Evolutionary conservation across 2,113 vertebrate genomes (phyloP).

Genomic region (Periophthalmodon schlosseri): DNA sequence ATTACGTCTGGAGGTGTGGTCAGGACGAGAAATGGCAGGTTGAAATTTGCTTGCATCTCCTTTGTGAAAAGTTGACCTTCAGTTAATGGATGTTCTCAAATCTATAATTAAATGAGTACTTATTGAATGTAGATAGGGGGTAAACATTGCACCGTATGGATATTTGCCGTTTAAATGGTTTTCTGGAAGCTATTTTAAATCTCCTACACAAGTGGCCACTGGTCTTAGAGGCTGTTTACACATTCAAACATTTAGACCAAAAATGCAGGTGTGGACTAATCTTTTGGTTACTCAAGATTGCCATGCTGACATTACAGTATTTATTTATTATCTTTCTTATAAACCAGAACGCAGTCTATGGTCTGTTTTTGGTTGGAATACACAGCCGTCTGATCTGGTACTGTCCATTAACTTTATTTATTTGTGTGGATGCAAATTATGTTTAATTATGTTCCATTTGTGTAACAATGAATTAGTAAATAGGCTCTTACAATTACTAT

Average conservation of each 20-base stretch:
- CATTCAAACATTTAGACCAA: not conserved
- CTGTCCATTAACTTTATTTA: not conserved
- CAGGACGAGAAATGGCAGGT: constrained; percentile 30
- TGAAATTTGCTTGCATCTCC: constrained; percentile 53
- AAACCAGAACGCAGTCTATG: not conserved
- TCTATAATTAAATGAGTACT: constrained; percentile 17
- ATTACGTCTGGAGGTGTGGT: constrained; percentile 8
- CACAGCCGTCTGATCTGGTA: not conserved
- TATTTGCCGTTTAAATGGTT: constrained; percentile 3
- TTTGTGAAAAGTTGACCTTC: constrained; percentile 45
- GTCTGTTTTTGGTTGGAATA: not conserved
- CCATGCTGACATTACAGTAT: not conserved
- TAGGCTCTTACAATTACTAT: not conserved
- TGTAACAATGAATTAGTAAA: not conserved
- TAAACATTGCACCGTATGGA: constrained; percentile 7
- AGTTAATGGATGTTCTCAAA: constrained; percentile 40
- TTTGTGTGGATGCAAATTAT: not conserved
- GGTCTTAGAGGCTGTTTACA: not conserved
- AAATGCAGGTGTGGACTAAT: not conserved
- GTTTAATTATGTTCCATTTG: not conserved
- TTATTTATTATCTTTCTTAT: not conserved
- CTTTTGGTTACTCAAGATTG: not conserved
- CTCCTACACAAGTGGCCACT: not conserved
- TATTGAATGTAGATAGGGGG: not conserved
- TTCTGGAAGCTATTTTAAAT: not conserved